Evolutionary conservation across 2,113 vertebrate species (phyloP), one percentile per base, ranked within the genome.

Genomic region (Takifugu bimaculatus): DNA sequence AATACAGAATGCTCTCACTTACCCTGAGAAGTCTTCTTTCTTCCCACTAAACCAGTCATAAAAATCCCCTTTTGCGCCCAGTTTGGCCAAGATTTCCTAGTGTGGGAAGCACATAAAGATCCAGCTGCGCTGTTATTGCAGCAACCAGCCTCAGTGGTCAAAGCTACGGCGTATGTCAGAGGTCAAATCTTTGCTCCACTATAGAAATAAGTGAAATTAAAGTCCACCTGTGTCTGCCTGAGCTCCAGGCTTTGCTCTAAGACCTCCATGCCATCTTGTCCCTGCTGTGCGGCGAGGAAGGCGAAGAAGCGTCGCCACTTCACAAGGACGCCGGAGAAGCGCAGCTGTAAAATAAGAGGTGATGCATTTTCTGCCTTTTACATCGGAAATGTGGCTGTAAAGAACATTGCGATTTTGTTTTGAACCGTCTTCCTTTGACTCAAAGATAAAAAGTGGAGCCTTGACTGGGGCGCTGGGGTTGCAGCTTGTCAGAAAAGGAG

Each of bases 251-350:
- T 93, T 32, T 81, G 90, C 64, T 95, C 92, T 66, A 91, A 67
- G 0, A 79, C 90, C 4, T 91, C 77, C 28, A 65, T 25, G 2
- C 87, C 86, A 0, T 84, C 90, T 71, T 92, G 88, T 13, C 92
- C 94, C 78, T 96, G 94, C 72, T 93, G 92, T 0, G 82, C 82
- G 0, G 92, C 94, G 78, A 98, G 83, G 61, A 94, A 94, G 60
- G 79, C 75, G 72, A 98, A 98, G 77, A 98, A 93, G 4, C 77
- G 60, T 4, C 65, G 82, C 96, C 96, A 97, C 83, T 94, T 98
- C 69, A 93, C 85, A 80, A 97, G 88, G 76, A 95, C 89, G 15
- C 96, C 95, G 0, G 96, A 98, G 80, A 98, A 92, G 80, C 87
- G 90, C 54, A 96, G 87, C 95, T 99, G 6, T 26, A 61, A 50